Evolutionary conservation across 2,888 invertebrate species (phyloP).

Genomic region (Pilophorus perplexus): DNA sequence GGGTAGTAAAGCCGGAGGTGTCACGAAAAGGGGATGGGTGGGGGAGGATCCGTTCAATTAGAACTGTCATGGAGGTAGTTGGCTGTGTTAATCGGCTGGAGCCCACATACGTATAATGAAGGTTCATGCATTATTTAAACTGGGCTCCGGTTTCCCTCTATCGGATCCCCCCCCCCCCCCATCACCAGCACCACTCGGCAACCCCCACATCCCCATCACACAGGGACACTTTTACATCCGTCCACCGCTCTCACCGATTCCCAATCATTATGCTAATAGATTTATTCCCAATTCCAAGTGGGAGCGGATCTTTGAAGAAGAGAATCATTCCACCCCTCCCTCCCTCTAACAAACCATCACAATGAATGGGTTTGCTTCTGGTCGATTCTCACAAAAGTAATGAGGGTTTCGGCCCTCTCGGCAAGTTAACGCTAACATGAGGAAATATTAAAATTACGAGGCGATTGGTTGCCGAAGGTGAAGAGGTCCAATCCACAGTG

Average conservation of each 20-base stretch:
- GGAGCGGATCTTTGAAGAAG: neutral
- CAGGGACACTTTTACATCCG: neutral
- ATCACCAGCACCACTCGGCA: too few relatives aligned
- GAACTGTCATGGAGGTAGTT: constrained; percentile 33
- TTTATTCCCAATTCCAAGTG: constrained; percentile 5
- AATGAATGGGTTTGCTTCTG: too few relatives aligned
- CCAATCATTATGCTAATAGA: constrained; percentile 26
- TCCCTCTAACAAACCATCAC: too few relatives aligned
- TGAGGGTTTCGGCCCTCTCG: too few relatives aligned
- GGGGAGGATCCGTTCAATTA: constrained; percentile 27
- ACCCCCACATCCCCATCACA: too few relatives aligned
- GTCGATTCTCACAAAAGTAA: too few relatives aligned
- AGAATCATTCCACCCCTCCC: too few relatives aligned
- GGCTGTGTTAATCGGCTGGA: constrained; percentile 30
- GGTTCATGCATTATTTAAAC: constrained; percentile 36
- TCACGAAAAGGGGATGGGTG: neutral
- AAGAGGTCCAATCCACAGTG: too few relatives aligned
- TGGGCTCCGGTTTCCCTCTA: constrained; percentile 28
- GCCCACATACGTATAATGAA: constrained; percentile 35
- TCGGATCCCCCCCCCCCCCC: constrained; percentile 11
- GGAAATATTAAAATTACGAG: too few relatives aligned
- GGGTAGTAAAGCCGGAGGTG: neutral
- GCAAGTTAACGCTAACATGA: too few relatives aligned
- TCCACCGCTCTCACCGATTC: constrained; percentile 1
- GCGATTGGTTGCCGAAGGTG: too few relatives aligned